Conservation (phyloP, 2,113 vertebrate genomes). For the Dissostichus mawsoni region DNA sequence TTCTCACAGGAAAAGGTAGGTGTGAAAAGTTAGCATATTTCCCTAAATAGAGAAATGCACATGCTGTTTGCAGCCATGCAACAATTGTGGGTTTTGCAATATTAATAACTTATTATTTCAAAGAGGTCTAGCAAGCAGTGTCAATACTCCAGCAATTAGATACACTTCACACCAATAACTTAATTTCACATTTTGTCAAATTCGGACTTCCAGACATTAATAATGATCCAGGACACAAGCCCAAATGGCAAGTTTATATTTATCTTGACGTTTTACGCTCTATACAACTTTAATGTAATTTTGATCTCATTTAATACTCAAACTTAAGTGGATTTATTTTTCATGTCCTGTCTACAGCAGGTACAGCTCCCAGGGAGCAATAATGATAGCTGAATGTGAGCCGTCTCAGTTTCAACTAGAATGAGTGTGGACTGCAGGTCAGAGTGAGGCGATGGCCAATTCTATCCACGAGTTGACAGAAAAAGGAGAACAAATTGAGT, state of each 20-base stretch:
- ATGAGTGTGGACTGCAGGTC: constrained; percentile 10
- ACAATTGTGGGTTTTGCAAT: no score
- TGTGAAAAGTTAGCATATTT: constrained; percentile 1
- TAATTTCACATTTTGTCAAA: no score
- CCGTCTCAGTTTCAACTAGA: constrained; percentile 14
- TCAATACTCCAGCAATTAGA: no score
- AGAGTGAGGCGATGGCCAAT: constrained; percentile 1
- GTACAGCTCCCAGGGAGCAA: background rate
- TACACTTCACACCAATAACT: no score
- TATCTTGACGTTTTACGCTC: no score
- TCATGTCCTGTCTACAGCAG: background rate
- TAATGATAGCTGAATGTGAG: constrained; percentile 15
- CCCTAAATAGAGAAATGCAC: background rate
- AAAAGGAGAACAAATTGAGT: background rate
- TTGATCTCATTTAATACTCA: no score
- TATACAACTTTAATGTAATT: no score
- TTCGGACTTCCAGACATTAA: no score
- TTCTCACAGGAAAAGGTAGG: background rate
- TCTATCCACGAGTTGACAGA: no score
- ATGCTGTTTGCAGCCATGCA: background rate
- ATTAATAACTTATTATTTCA: background rate
- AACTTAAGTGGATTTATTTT: background rate
- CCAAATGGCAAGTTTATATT: no score
- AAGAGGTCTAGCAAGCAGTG: background rate
- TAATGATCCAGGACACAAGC: no score